These are phyloP conservation scores for Drosophila buzzatii DNA, from an alignment of 2,888 invertebrate species.

Conservation along the genomic window DNA sequence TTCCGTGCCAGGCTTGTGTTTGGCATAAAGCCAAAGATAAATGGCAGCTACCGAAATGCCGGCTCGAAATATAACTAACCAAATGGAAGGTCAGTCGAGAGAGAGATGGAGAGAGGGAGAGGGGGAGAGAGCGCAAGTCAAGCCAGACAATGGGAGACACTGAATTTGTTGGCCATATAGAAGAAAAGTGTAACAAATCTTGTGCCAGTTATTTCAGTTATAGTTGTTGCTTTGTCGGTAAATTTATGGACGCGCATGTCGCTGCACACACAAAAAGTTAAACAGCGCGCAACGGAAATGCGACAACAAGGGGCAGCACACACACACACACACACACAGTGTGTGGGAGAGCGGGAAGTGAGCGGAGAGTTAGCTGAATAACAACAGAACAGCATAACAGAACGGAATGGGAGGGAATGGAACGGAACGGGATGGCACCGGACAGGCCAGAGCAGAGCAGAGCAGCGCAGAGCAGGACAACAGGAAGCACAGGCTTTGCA, in stretches of 20 bases:
- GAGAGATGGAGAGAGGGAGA: neutral
- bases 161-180: slow-evolving; percentile 35
- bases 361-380: neutral
- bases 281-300: slow-evolving; percentile 80
- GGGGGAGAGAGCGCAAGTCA: neutral
- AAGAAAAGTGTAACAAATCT: slow-evolving; percentile 70
- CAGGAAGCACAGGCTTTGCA: slow-evolving; percentile 65
- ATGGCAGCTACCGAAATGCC: slow-evolving; percentile 74
- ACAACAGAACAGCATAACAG: neutral
- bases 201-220: slow-evolving; percentile 56
- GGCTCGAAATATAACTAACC: slow-evolving; percentile 62
- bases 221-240: slow-evolving; percentile 56
- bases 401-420: neutral
- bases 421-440: neutral
- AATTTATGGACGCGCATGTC: slow-evolving; percentile 78
- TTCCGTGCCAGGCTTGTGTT: slow-evolving; percentile 68
- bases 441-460: slow-evolving; percentile 23
- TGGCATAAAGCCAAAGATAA: slow-evolving; percentile 79
- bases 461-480: slow-evolving; percentile 48
- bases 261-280: slow-evolving; percentile 80
- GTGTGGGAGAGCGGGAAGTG: neutral
- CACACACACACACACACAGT: neutral
- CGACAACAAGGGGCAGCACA: slow-evolving; percentile 45
- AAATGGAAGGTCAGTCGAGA: slow-evolving; percentile 59
- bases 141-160: slow-evolving; percentile 21